Base-by-base conservation (phyloP, 2,797 vertebrate genomes). In the Kryptolebias ocellatus region DNA sequence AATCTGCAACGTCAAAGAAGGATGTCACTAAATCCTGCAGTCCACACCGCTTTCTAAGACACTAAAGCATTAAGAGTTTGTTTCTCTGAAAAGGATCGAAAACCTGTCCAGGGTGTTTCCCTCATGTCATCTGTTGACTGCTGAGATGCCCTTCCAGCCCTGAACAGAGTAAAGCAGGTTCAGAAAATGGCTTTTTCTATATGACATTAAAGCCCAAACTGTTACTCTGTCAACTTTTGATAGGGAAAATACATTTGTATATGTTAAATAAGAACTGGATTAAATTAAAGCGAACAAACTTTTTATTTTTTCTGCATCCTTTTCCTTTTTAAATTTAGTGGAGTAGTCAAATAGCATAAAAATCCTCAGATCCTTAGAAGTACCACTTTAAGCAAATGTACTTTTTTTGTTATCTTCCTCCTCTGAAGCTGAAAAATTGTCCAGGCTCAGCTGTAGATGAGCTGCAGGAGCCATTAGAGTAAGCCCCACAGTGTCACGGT, bases 401-500 rank as follows among this genome's bases (percentile, higher is more conserved):
- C 34, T n/a, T 39, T 27, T 39, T 27, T n/a, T 42, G 17, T 67
- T 50, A 9, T 49, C 59, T 59, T 61, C 4, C 28, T 57, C 53
- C 7, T 29, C 34, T 53, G 42, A 65, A 89, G 87, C 88, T 90
- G 87, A 42, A 89, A 69, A 74, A 83, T 64, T 17, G 53, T 69
- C 60, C 56, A 66, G 67, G 59, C 79, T 68, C 34, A 44, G 49
- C 69, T 68, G 58, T 51, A 72, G 76, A 85, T 86, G 84, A 84
- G 78, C 83, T 24, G 62, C 55, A 74, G 17, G 49, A 90, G 89
- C 88, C 83, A 87, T 90, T 85, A 87, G 67, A 81, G 89, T 76
- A 71, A 89, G 80, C 76, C 76, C 76, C 84, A 62, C 65, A 39
- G 83, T 83, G 90, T 90, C 88, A 87, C 65, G 91, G 88, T 71